phyloP scores from a whole-genome alignment of 1,140 invertebrate genomes.

The Sinella curviseta region DNA sequence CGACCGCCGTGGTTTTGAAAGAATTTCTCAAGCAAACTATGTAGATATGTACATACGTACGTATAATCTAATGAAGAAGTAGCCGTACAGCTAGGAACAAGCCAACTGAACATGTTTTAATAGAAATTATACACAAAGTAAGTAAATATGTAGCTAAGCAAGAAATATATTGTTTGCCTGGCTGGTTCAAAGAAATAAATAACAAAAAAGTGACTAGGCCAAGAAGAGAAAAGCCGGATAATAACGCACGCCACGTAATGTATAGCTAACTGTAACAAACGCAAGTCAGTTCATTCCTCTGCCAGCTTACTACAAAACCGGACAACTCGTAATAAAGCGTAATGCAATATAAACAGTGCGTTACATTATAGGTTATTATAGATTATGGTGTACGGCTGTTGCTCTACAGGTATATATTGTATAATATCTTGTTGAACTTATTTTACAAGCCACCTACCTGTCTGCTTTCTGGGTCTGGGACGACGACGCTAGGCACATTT shows the following conservation, averaged over 20 bases:
- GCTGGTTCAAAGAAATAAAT: background rate
- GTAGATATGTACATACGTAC: background rate
- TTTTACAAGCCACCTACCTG: constrained; percentile 1
- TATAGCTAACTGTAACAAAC: too few relatives aligned
- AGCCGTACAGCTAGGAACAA: background rate
- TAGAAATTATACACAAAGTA: background rate
- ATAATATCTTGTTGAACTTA: background rate
- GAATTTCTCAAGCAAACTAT: background rate
- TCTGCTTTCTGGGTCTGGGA: background rate
- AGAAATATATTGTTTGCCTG: background rate
- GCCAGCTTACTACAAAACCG: too few relatives aligned
- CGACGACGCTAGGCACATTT: constrained; percentile 32
- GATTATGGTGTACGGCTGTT: too few relatives aligned
- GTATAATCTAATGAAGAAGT: background rate
- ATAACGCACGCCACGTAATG: background rate
- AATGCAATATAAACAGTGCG: too few relatives aligned
- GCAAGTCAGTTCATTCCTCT: too few relatives aligned
- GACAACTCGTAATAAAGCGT: too few relatives aligned
- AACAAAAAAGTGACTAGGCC: background rate
- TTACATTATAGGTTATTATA: too few relatives aligned
- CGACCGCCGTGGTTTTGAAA: constrained; percentile 6
- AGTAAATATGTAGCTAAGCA: background rate
- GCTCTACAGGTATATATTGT: background rate
- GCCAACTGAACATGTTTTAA: background rate
- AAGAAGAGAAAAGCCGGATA: background rate